Percentiles rank a stretch among this genome's conserved stretches.
These are phyloP conservation scores for Ormyrus rosae DNA, from an alignment of 2,888 invertebrate species.

Conservation along the genomic window DNA sequence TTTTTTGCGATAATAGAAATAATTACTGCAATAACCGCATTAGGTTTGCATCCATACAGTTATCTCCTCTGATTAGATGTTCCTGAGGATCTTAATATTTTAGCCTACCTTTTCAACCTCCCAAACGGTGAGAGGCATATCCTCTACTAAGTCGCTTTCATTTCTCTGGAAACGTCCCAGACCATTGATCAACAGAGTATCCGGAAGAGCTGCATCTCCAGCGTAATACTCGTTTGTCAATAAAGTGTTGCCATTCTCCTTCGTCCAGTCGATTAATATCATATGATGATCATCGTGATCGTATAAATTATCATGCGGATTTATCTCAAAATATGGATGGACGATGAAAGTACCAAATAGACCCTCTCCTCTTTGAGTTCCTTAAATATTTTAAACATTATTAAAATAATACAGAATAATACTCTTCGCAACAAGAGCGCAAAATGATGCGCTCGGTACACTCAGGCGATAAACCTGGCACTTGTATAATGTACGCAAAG, in stretches of 20 bases:
- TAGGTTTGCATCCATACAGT: too few species aligned
- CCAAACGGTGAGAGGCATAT: background rate
- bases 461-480: too few species aligned
- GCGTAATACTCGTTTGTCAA: constrained; percentile 89
- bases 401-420: background rate
- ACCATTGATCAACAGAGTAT: constrained; percentile 89
- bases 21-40: too few species aligned
- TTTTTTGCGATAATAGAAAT: too few species aligned
- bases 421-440: background rate
- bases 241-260: constrained; percentile 85
- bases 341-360: constrained; percentile 88
- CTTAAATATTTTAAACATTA: constrained; percentile 67
- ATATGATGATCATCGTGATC: constrained; percentile 90
- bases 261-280: constrained; percentile 89
- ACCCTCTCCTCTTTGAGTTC: constrained; percentile 91
- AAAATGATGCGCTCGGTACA: background rate
- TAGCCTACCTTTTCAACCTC: background rate
- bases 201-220: constrained; percentile 87
- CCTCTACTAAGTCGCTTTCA: background rate
- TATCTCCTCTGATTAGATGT: too few species aligned
- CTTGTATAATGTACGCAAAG: too few species aligned
- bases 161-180: constrained; percentile 79
- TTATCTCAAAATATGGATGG: constrained; percentile 80
- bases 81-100: too few species aligned
- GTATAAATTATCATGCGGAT: constrained; percentile 83